These are phyloP conservation scores for Xenus cinereus DNA, from an alignment of 2,113 vertebrate species.

Conservation along the genomic window DNA sequence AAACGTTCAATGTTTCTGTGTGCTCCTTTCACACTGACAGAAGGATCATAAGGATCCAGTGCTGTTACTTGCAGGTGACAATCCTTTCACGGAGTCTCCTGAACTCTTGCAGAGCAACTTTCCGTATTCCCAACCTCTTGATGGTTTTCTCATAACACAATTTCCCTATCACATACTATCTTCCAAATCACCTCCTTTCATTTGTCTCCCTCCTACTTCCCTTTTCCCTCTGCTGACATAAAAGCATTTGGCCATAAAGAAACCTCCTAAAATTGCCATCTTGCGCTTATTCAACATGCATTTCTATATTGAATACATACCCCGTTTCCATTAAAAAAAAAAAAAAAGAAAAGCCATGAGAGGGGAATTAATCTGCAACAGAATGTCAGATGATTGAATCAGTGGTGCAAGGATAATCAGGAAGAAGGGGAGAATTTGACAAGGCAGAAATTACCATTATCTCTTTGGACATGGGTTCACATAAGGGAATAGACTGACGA, in stretches of 20 bases:
- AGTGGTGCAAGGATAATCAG: slow-evolving; percentile 11
- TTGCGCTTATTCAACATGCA: background rate
- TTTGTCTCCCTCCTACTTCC: background rate
- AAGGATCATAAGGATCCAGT: background rate
- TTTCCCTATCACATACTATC: background rate
- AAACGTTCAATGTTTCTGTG: background rate
- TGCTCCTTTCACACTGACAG: background rate
- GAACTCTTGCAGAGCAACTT: background rate
- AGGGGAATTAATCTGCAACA: slow-evolving; percentile 18
- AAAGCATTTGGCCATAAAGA: background rate
- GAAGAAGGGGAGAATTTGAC: slow-evolving; percentile 33
- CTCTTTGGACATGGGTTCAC: background rate
- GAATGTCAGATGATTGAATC: slow-evolving; percentile 34
- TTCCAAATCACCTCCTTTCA: background rate
- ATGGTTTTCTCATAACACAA: background rate
- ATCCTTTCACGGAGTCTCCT: background rate
- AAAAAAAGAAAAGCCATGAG: background rate
- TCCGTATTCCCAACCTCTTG: background rate
- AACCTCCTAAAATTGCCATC: background rate
- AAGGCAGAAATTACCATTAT: slow-evolving; percentile 45
- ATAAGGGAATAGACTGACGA: slow-evolving; percentile 10
- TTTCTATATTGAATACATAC: background rate
- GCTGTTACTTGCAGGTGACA: background rate
- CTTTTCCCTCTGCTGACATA: background rate
- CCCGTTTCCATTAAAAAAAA: background rate